Evolutionary conservation across 1,140 invertebrate species (phyloP), one percentile per base, ranked within the genome.

Genomic region (Hestina assimilis): DNA sequence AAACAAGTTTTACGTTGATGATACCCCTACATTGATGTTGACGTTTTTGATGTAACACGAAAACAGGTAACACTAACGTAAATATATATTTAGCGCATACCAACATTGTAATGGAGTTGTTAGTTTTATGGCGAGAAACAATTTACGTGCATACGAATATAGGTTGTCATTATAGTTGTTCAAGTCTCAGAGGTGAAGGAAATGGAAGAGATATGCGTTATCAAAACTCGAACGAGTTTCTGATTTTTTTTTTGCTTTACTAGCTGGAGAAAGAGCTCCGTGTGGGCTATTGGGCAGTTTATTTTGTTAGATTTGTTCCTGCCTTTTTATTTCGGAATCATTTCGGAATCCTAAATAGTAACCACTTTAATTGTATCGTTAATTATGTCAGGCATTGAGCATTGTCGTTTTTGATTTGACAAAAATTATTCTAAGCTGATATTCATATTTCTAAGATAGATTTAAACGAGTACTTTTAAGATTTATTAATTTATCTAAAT

Each of bases 1-100:
- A n/a, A n/a, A n/a, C n/a, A n/a, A 28, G 33, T 33, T 33, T 17
- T 33, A 38, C n/a, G n/a, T n/a, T n/a, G n/a, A 38, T 38, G 33
- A 38, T 38, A 17, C 15, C 12, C 11, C 29, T 19, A 17, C 6
- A 35, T 8, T 19, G 8, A 19, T 17, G 14, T 38, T 38, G 33
- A 38, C 15, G 15, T 38, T 28, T n/a, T 28, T 38, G 15, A 19
- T 38, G 33, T 19, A 4, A 38, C 33, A 38, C n/a, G n/a, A 38
- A 38, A 38, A 38, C 33, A 17, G 15, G 33, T 38, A 38, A 38
- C 29, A 1, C n/a, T 38, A 38, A 19, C 15, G 33, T 38, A 38
- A 38, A 38, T 38, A 38, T n/a, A n/a, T 38, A 38, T 38, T 38
- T 19, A 38, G 15, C 33, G 33, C 31, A 14, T 7, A 35, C 31